Evolutionary conservation across 2,797 vertebrate species (phyloP).

Genomic region (Tachyglossus aculeatus): DNA sequence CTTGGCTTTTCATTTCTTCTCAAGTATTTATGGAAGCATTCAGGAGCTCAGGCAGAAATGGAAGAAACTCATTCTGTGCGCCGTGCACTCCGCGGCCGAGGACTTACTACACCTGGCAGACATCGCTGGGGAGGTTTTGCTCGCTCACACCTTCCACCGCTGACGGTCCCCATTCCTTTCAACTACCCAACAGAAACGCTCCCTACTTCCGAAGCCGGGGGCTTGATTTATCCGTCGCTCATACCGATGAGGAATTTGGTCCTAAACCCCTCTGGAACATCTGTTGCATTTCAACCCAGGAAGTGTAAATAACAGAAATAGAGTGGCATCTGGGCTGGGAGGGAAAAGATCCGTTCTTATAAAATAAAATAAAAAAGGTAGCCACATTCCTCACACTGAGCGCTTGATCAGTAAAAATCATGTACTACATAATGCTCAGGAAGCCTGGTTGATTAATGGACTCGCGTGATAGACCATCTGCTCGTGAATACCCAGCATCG

Average conservation of each 20-base stretch:
- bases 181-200: conserved; percentile 31
- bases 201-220: conserved; percentile 44
- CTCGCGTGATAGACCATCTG: conserved; percentile 65
- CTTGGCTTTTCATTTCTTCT: conserved; percentile 53
- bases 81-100: conserved; percentile 53
- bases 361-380: background rate
- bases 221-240: conserved; percentile 49
- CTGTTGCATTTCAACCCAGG: conserved; percentile 67
- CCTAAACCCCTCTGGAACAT: conserved; percentile 57
- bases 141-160: conserved; percentile 21
- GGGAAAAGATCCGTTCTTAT: conserved; percentile 25
- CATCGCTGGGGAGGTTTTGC: conserved; percentile 41
- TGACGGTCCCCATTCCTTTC: background rate
- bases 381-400: conserved; percentile 48
- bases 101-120: conserved; percentile 44
- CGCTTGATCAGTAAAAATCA: conserved; percentile 46
- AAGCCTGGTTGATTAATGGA: conserved; percentile 73
- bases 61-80: conserved; percentile 64
- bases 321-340: conserved; percentile 29
- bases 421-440: conserved; percentile 38
- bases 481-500: conserved; percentile 60
- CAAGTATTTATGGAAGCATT: conserved; percentile 63
- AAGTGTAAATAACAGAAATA: conserved; percentile 64
- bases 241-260: conserved; percentile 58
- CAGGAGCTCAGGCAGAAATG: conserved; percentile 58